Conservation (phyloP, 2,113 vertebrate genomes). For the Chamaea fasciata region DNA sequence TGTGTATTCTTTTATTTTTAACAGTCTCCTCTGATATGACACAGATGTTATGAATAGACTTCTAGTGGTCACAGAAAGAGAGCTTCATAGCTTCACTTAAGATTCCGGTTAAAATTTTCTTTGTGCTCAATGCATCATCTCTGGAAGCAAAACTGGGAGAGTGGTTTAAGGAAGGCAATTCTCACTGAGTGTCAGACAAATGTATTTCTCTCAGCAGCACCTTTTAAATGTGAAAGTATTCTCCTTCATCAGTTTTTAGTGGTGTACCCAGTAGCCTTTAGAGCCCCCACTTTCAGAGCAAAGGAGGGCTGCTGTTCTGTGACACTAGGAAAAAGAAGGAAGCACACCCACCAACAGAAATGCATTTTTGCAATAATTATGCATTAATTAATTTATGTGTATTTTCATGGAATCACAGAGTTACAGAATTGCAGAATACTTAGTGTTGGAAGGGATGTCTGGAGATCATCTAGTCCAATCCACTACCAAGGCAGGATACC, state of each 20-base stretch:
- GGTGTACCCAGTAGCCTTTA: background rate
- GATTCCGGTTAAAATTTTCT: background rate
- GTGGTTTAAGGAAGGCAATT: background rate
- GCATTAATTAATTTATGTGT: background rate
- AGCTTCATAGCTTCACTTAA: background rate
- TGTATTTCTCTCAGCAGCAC: background rate
- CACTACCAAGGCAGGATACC: background rate
- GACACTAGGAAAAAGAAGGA: background rate
- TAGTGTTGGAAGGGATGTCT: background rate
- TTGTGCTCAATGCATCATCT: background rate
- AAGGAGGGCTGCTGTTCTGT: background rate
- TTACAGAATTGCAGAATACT: background rate
- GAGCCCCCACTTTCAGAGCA: background rate
- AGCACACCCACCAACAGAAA: background rate
- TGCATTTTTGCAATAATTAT: background rate
- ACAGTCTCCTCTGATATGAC: background rate
- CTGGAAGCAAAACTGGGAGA: background rate
- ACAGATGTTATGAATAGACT: background rate
- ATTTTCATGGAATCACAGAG: background rate
- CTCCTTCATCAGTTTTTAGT: background rate
- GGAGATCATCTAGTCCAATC: background rate
- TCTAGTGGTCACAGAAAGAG: background rate
- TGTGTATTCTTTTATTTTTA: background rate
- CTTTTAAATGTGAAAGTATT: background rate
- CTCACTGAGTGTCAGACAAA: background rate